Evolutionary conservation across 1,140 invertebrate genomes (phyloP), one percentile per base, ranked within the genome.

Genomic region (Drosophila nikananu): DNA sequence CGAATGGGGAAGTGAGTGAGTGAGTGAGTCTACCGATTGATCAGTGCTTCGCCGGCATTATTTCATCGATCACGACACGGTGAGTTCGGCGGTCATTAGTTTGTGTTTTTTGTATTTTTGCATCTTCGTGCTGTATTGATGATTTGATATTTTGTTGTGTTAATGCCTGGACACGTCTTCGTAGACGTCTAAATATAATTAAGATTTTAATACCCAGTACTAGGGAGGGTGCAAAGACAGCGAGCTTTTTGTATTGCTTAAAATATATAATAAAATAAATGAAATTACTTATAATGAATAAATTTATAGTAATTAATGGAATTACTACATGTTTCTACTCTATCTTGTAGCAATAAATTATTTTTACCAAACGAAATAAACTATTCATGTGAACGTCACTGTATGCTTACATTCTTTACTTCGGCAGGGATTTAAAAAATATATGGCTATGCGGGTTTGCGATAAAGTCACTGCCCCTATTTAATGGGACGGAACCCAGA

Each of bases 21-120:
- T 44, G 57, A 35, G 37, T 62, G 39, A 25, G 55, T 39, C 62
- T 42, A 13, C 27, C 39, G 21, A 63, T 35, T 57, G 63, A 64
- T 44, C 21, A 13, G 27, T 15, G 41, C 64, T 57, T 68, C 32
- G 49, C 27, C 39, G 39, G 49, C 41, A 71, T 55, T 71, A 68
- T 71, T 71, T 71, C 64, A 68, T 71, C 67, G 67, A 71, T 71
- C 67, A 71, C 67, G 67, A 71, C 60, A 42, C 41, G 15, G 17
- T 46, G 15, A 30, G 25, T 46, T 30, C 44, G 32, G 30, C 46
- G 30, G 23, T 32, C 48, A 68, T 68, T 52, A 67, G 23, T 21
- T 67, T 70, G 39, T 17, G 19, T 15, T 35, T 42, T 42, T 48
- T 48, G 13, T 49, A 55, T 54, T 41, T 64, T 64, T 19, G 48